A percentile compares a stretch with the other conserved stretches of the same genome.
phyloP scores from a whole-genome alignment of 2,797 vertebrate species.

The Thamnophis elegans region DNA sequence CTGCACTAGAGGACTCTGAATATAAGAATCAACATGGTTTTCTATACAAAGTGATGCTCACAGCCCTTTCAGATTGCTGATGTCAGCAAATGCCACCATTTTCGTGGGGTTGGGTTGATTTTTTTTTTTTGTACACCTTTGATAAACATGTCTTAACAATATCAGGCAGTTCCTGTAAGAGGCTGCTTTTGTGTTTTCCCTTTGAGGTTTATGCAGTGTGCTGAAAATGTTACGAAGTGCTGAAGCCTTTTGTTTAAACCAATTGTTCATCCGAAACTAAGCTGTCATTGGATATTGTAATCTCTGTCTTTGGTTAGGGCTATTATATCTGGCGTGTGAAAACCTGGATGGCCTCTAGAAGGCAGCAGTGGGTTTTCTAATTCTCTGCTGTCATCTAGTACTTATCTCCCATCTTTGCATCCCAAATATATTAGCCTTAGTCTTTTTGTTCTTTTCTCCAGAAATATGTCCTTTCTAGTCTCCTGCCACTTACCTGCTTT shows the following conservation, averaged over 20 bases:
- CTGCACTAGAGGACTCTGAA: background rate
- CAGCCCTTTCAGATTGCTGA: background rate
- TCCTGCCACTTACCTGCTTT: background rate
- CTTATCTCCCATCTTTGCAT: background rate
- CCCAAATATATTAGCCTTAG: background rate
- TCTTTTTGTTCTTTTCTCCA: background rate
- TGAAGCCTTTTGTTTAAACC: background rate
- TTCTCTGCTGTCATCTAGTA: background rate
- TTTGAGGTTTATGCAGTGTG: background rate
- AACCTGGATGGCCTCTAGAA: background rate
- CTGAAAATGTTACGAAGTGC: background rate
- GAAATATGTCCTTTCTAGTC: background rate
- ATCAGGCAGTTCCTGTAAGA: background rate
- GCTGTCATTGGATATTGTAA: background rate
- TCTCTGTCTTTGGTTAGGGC: background rate
- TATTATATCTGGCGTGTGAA: background rate
- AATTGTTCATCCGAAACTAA: background rate
- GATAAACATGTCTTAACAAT: background rate
- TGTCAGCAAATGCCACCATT: background rate
- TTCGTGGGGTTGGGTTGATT: too few species aligned
- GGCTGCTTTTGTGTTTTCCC: background rate
- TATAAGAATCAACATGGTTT: background rate
- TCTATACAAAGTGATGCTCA: background rate
- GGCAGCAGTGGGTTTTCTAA: background rate
- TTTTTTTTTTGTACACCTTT: background rate